Conservation (phyloP, 1,140 invertebrate genomes). For the Meloidogyne hapla region DNA sequence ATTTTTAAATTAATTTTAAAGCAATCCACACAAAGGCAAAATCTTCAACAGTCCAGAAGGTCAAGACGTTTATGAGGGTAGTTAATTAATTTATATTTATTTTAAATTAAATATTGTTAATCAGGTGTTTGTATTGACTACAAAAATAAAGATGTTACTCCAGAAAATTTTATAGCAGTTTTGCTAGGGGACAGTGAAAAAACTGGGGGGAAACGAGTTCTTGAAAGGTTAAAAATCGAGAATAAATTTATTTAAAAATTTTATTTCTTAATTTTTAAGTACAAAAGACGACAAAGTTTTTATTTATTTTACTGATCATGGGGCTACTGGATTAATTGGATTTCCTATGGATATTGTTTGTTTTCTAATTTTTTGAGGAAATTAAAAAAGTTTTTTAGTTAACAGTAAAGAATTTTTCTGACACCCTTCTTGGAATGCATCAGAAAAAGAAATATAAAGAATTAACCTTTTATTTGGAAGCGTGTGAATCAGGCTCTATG, state of each 20-base stretch:
- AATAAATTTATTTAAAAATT: constrained; percentile 61
- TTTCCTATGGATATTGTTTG: constrained; percentile 66
- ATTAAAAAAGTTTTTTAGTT: constrained; percentile 64
- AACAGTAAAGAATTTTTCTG: constrained; percentile 65
- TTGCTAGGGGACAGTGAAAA: constrained; percentile 30
- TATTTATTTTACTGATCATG: constrained; percentile 71
- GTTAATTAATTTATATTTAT: constrained; percentile 51
- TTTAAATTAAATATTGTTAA: constrained; percentile 47
- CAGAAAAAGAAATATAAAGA: constrained; percentile 65
- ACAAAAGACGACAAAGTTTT: constrained; percentile 41
- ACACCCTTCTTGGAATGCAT: constrained; percentile 68
- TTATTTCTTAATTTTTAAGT: constrained; percentile 64
- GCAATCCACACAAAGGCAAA: constrained; percentile 70
- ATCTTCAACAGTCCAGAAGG: constrained; percentile 71
- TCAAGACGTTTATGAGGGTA: constrained; percentile 70
- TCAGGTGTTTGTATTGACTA: constrained; percentile 71
- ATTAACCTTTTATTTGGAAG: constrained; percentile 71
- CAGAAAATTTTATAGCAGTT: constrained; percentile 44
- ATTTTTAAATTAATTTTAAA: constrained; percentile 53
- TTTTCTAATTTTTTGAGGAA: not conserved
- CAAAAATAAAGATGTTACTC: constrained; percentile 57
- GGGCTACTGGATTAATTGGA: constrained; percentile 69
- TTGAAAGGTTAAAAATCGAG: constrained; percentile 60
- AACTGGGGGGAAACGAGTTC: constrained; percentile 40
- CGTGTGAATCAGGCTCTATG: constrained; percentile 74